phyloP scores from a whole-genome alignment of 2,888 invertebrate species.

The Synanthedon tipuliformis region DNA sequence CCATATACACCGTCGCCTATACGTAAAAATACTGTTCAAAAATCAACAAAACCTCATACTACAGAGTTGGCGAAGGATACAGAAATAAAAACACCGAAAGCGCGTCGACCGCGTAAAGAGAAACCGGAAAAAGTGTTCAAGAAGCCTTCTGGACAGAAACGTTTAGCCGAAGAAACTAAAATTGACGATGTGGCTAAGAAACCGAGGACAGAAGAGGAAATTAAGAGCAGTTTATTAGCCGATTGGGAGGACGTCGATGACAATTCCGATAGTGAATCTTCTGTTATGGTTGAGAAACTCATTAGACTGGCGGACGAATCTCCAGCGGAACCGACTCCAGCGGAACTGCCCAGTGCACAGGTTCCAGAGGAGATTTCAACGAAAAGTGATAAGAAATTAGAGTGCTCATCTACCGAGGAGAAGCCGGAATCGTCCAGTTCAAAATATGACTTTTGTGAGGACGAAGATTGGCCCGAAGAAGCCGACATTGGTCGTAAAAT shows the following conservation, averaged over 20 bases:
- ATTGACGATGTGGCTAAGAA: constrained; percentile 46
- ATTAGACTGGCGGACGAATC: constrained; percentile 44
- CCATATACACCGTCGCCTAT: constrained; percentile 57
- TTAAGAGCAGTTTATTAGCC: constrained; percentile 77
- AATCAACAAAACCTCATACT: constrained; percentile 23
- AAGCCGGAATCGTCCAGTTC: constrained; percentile 66
- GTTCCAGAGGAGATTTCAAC: constrained; percentile 25
- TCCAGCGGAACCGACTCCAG: constrained; percentile 46
- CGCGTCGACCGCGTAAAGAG: neutral
- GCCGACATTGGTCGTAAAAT: constrained; percentile 73
- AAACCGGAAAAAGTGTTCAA: constrained; percentile 27
- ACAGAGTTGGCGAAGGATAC: constrained; percentile 18
- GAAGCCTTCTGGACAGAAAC: constrained; percentile 48
- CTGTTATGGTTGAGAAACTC: constrained; percentile 27
- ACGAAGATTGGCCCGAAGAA: constrained; percentile 72
- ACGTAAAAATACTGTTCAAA: constrained; percentile 34
- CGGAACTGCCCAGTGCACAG: constrained; percentile 37
- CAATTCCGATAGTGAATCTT: constrained; percentile 46
- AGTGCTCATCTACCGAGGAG: constrained; percentile 25
- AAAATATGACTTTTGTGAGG: constrained; percentile 85
- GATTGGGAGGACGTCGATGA: constrained; percentile 80
- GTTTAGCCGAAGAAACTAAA: constrained; percentile 37
- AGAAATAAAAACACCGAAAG: constrained; percentile 34
- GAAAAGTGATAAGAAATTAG: constrained; percentile 29
- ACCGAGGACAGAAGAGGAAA: constrained; percentile 71